A percentile compares a stretch with the other conserved stretches of the same genome.
Evolutionary conservation across 2,113 vertebrate genomes (phyloP).

Genomic region (Anser brachyrhynchus): DNA sequence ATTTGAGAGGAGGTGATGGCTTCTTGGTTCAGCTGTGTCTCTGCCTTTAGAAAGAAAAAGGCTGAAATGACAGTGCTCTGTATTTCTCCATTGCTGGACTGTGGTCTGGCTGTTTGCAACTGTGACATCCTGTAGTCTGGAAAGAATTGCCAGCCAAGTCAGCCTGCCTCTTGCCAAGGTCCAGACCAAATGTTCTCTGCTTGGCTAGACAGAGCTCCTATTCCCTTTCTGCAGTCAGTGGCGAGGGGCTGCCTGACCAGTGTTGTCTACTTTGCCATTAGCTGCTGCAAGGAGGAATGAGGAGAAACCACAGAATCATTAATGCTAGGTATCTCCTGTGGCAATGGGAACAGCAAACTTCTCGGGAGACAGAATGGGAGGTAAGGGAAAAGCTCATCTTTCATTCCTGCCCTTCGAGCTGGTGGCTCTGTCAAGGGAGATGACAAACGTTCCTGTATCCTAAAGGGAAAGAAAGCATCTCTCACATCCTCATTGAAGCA

Average conservation of each 20-base stretch:
- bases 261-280: neutral
- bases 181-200: neutral
- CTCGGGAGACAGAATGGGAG: neutral
- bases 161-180: neutral
- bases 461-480: neutral
- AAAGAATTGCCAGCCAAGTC: neutral
- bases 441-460: neutral
- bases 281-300: neutral
- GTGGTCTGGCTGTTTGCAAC: neutral
- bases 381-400: neutral
- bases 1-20: neutral
- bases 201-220: neutral
- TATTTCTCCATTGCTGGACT: rapidly evolving
- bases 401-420: neutral
- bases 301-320: neutral
- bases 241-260: neutral
- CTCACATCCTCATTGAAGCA: neutral
- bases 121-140: neutral
- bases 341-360: neutral
- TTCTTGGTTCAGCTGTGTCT: neutral
- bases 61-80: neutral
- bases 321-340: neutral
- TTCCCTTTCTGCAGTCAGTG: neutral
- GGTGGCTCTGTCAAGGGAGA: neutral
- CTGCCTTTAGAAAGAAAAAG: neutral